phyloP scores from a whole-genome alignment of 2,888 invertebrate genomes.

The Meiosimyza decipiens region DNA sequence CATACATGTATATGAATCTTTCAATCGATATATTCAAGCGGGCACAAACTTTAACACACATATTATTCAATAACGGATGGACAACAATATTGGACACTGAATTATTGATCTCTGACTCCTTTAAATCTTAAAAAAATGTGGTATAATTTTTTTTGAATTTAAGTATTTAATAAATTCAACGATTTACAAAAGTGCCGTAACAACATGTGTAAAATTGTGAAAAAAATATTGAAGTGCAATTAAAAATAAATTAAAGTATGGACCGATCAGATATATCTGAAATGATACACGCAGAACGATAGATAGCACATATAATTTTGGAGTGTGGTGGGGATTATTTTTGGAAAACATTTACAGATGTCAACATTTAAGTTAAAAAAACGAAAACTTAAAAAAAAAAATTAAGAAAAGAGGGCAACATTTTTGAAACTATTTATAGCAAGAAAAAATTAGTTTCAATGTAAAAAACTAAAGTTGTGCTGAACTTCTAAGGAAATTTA shows the following conservation, averaged over 20 bases:
- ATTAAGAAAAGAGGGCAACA: no score
- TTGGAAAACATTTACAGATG: constrained; percentile 18
- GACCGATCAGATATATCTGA: not conserved
- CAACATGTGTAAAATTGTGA: not conserved
- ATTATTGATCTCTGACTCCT: no score
- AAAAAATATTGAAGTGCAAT: constrained; percentile 8
- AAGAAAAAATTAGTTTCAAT: no score
- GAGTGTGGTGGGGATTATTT: not conserved
- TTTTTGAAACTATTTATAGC: no score
- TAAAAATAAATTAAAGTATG: not conserved
- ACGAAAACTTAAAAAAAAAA: no score
- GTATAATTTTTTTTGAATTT: no score
- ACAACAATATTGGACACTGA: no score
- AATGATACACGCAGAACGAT: constrained; percentile 1
- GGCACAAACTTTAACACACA: not conserved
- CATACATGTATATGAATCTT: no score
- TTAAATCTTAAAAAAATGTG: no score
- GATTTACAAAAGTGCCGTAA: constrained; percentile 16
- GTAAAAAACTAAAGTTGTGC: no score
- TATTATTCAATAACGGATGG: not conserved
- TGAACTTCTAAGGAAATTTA: no score
- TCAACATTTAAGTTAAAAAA: not conserved
- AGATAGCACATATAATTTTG: not conserved
- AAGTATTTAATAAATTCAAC: not conserved
- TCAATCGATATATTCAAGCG: no score